Percentiles rank a stretch among this genome's conserved stretches.
phyloP scores from a whole-genome alignment of 2,888 invertebrate species.

The Rotaria macrura region DNA sequence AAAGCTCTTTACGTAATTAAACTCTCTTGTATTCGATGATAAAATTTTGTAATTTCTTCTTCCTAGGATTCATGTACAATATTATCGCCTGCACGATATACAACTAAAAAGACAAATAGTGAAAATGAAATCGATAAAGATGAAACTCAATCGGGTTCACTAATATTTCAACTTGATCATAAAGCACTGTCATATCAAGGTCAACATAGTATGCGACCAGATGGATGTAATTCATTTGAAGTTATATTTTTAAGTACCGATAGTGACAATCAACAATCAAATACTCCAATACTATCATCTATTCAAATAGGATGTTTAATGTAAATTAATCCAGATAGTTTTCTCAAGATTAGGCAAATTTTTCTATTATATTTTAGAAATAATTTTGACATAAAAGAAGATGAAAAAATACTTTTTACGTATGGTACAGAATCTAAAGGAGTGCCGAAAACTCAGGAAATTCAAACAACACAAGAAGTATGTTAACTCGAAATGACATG shows the following conservation, averaged over 20 bases:
- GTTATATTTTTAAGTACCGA: not conserved
- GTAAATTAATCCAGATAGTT: no score
- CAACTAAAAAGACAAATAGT: not conserved
- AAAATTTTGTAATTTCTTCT: not conserved
- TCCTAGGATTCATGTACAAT: not conserved
- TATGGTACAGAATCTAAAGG: not conserved
- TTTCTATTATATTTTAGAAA: not conserved
- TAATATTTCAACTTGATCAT: not conserved
- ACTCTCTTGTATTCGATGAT: not conserved
- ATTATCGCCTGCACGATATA: not conserved
- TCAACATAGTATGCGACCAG: not conserved
- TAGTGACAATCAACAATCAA: not conserved
- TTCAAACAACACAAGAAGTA: not conserved
- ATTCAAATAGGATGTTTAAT: slow-evolving; percentile 6
- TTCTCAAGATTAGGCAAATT: no score
- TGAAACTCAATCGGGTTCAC: not conserved
- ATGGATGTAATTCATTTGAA: slow-evolving; percentile 12
- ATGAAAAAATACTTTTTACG: not conserved
- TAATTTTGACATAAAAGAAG: not conserved
- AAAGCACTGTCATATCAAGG: not conserved
- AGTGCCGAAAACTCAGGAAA: not conserved
- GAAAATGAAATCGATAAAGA: not conserved
- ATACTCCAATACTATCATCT: not conserved
- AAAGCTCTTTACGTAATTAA: not conserved
- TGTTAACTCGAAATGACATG: not conserved